A percentile compares a stretch with the other conserved stretches of the same genome.
phyloP scores from a whole-genome alignment of 2,888 invertebrate genomes.

The Strigamia maritima region DNA sequence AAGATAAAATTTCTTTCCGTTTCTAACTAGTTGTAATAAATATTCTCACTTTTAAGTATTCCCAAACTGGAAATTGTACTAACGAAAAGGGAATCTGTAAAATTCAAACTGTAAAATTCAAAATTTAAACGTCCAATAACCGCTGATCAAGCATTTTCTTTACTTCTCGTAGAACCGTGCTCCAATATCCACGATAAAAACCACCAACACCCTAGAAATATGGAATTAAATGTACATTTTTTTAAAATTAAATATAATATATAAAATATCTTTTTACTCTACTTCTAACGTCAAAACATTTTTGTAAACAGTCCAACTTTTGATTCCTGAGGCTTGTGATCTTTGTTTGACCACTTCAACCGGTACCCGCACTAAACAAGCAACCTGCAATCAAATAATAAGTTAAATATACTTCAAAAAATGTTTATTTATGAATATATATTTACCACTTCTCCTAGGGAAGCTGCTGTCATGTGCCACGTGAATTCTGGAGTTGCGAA shows the following conservation, averaged over 20 bases:
- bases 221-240: background rate
- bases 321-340: slow-evolving; percentile 67
- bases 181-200: slow-evolving; percentile 61
- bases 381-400: slow-evolving; percentile 49
- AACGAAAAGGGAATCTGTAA: slow-evolving; percentile 81
- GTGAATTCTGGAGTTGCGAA: slow-evolving; percentile 50
- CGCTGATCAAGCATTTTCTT: background rate
- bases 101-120: background rate
- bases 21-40: background rate
- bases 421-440: background rate
- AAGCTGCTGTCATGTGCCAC: slow-evolving; percentile 78
- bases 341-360: slow-evolving; percentile 95
- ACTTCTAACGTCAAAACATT: slow-evolving; percentile 30
- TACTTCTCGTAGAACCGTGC: slow-evolving; percentile 57
- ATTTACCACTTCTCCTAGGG: slow-evolving; percentile 75
- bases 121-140: background rate
- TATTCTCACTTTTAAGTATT: slow-evolving; percentile 53
- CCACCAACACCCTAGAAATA: slow-evolving; percentile 53
- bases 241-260: background rate
- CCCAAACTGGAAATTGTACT: slow-evolving; percentile 95
- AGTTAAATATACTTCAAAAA: background rate
- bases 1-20: slow-evolving; percentile 45
- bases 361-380: slow-evolving; percentile 88
- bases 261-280: slow-evolving; percentile 41
- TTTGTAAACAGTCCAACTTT: slow-evolving; percentile 45